Conservation (phyloP, 2,888 invertebrate genomes). For the Meliscaeva auricollis region DNA sequence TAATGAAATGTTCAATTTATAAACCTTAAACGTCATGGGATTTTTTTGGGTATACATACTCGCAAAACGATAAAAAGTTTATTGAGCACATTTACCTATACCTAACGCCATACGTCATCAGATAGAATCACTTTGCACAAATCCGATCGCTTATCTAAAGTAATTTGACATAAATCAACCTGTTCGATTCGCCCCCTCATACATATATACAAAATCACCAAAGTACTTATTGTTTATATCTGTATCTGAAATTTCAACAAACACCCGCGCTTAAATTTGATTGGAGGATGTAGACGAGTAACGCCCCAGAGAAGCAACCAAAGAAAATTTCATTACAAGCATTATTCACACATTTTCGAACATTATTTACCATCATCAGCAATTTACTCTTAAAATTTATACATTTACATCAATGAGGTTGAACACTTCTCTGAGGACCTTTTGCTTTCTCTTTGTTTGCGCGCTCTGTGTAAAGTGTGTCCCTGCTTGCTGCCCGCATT, state of each 20-base stretch:
- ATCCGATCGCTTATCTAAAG: slow-evolving; percentile 7
- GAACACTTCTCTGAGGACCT: slow-evolving; percentile 41
- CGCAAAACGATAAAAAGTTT: slow-evolving; percentile 12
- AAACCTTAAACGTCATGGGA: too few species aligned
- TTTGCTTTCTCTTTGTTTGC: slow-evolving; percentile 38
- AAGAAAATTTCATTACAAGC: slow-evolving; percentile 51
- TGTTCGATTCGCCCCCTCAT: slow-evolving; percentile 34
- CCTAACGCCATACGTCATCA: background rate
- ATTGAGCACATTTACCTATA: slow-evolving; percentile 15
- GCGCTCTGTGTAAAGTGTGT: slow-evolving; percentile 44
- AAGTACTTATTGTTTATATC: slow-evolving; percentile 10
- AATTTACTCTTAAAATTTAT: slow-evolving; percentile 50
- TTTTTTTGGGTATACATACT: too few species aligned
- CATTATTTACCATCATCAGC: slow-evolving; percentile 36
- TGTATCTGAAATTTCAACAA: background rate
- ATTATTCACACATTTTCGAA: slow-evolving; percentile 64
- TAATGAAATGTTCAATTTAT: too few species aligned
- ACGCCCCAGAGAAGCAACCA: background rate
- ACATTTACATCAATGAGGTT: slow-evolving; percentile 57
- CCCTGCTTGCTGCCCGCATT: slow-evolving; percentile 12
- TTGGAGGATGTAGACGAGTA: background rate
- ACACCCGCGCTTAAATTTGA: slow-evolving; percentile 9
- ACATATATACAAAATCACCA: background rate
- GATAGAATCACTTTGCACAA: slow-evolving; percentile 19
- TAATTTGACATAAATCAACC: slow-evolving; percentile 52